phyloP scores from a whole-genome alignment of 2,797 vertebrate genomes.

The Parambassis ranga region DNA sequence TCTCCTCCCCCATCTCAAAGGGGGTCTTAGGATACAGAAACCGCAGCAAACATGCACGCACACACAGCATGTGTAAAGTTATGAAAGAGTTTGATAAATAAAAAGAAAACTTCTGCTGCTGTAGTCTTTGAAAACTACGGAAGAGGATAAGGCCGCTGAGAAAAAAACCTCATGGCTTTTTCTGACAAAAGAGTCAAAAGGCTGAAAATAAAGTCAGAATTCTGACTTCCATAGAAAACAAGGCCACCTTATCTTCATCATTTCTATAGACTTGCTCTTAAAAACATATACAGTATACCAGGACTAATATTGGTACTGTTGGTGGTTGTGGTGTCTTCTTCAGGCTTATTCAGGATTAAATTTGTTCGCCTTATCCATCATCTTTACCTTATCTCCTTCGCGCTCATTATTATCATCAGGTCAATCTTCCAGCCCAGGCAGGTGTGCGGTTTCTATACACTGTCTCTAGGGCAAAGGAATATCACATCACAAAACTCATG shows the following conservation, averaged over 20 bases:
- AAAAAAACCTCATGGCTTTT: no score
- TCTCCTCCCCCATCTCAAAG: slow-evolving; percentile 41
- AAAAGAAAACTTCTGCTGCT: neutral
- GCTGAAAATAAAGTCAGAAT: no score
- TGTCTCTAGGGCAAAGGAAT: slow-evolving; percentile 32
- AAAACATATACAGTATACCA: no score
- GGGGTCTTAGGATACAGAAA: neutral
- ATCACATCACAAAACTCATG: slow-evolving; percentile 52
- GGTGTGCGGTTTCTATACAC: slow-evolving; percentile 46
- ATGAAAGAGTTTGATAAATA: neutral
- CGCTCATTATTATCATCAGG: slow-evolving; percentile 12
- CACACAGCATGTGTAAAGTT: neutral
- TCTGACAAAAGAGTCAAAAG: no score
- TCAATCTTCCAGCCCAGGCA: slow-evolving; percentile 39
- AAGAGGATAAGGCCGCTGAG: no score
- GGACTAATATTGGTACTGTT: neutral
- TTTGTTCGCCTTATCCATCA: slow-evolving; percentile 4
- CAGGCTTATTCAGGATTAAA: no score
- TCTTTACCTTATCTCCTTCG: neutral
- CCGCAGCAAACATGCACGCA: slow-evolving; percentile 10
- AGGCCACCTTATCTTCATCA: no score
- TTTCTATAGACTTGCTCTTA: no score
- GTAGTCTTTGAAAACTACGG: no score
- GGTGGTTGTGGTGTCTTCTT: no score
- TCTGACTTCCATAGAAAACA: no score